Evolutionary conservation across 2,888 invertebrate species (phyloP).

Genomic region (Blera fallax): DNA sequence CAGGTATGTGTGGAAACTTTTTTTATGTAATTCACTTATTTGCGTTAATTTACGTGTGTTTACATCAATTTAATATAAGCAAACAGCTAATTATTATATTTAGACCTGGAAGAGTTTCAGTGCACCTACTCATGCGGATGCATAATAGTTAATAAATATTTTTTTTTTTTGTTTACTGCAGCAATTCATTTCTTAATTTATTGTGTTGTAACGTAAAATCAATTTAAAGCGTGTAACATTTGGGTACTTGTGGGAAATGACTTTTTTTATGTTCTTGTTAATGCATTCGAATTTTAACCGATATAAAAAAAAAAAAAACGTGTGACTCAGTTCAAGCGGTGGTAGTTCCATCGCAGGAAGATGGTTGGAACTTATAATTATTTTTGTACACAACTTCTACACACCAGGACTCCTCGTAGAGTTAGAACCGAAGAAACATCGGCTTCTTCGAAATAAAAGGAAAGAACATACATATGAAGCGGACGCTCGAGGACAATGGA

Average conservation of each 20-base stretch:
- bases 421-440: no score
- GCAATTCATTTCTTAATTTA: conserved; percentile 15
- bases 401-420: no score
- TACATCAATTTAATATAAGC: neutral
- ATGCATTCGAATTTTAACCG: neutral
- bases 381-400: no score
- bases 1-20: no score
- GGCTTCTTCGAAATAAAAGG: no score
- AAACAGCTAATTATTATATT: conserved; percentile 23
- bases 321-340: no score
- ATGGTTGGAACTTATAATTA: no score
- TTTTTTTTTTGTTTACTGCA: neutral
- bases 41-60: neutral
- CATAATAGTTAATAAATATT: neutral
- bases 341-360: no score
- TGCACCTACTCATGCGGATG: conserved; percentile 21
- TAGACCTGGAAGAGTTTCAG: neutral
- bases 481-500: no score
- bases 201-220: neutral
- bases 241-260: neutral
- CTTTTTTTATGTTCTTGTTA: neutral
- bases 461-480: no score
- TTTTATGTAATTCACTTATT: neutral
- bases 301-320: no score
- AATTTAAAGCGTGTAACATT: neutral